Evolutionary conservation across 2,888 invertebrate species (phyloP).

Genomic region (Spicauda simplicius): DNA sequence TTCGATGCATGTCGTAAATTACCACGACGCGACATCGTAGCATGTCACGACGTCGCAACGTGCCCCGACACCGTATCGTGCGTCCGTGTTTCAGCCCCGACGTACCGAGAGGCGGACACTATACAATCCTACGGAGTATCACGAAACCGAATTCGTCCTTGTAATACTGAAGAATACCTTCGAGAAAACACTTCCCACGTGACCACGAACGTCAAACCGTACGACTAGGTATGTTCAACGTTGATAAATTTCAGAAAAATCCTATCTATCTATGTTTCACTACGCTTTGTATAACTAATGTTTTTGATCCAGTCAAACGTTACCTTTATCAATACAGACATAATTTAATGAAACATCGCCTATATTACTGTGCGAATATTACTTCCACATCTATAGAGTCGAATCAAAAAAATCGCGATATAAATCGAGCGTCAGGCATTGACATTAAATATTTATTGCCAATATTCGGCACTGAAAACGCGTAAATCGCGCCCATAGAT

Average conservation of each 20-base stretch:
- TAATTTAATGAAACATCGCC: not conserved
- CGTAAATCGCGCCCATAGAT: slow-evolving; percentile 13
- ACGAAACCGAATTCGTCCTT: slow-evolving; percentile 34
- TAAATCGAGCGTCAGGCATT: not conserved
- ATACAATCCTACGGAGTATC: slow-evolving; percentile 11
- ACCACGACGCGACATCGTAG: no score
- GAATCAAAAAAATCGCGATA: not conserved
- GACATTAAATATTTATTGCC: not conserved
- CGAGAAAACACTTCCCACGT: slow-evolving; percentile 43
- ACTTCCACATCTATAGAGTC: not conserved
- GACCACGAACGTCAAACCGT: slow-evolving; percentile 50
- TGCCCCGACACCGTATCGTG: no score
- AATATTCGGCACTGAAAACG: slow-evolving; percentile 4
- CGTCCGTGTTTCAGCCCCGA: no score
- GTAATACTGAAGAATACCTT: slow-evolving; percentile 69
- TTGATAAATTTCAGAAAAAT: slow-evolving; percentile 83
- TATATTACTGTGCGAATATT: not conserved
- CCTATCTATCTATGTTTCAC: slow-evolving; percentile 70
- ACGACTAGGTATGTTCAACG: slow-evolving; percentile 75
- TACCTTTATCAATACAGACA: slow-evolving; percentile 11
- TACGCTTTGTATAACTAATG: slow-evolving; percentile 49
- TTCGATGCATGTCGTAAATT: no score
- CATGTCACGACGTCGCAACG: no score
- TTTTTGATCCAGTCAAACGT: slow-evolving; percentile 39
- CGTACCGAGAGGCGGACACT: not conserved